phyloP scores from a whole-genome alignment of 2,113 vertebrate species.

The Pseudorhombus dupliciocellatus region DNA sequence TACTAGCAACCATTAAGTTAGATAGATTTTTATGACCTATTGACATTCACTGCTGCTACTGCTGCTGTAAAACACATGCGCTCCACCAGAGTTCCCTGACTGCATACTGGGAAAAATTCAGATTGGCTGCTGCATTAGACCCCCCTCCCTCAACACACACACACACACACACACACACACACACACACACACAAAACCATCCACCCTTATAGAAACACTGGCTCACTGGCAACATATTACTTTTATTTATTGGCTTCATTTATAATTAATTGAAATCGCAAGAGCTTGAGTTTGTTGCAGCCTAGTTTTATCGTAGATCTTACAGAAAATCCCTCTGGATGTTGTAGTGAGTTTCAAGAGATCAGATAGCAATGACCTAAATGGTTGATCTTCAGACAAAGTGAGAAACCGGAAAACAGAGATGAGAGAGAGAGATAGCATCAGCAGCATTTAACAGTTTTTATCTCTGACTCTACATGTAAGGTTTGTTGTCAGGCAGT shows the following conservation, averaged over 20 bases:
- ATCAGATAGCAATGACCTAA: conserved; percentile 55
- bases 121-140: background rate
- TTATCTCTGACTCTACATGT: conserved; percentile 18
- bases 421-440: conserved; percentile 37
- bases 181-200: too few relatives aligned
- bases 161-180: too few relatives aligned
- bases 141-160: background rate
- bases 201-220: background rate
- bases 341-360: conserved; percentile 32
- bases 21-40: conserved; percentile 1
- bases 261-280: background rate
- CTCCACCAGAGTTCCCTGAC: background rate
- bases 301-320: conserved; percentile 1
- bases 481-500: conserved; percentile 30
- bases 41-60: background rate
- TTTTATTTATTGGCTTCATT: background rate
- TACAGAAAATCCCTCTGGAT: conserved; percentile 21
- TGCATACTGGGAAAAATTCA: background rate
- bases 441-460: conserved; percentile 42
- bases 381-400: conserved; percentile 42
- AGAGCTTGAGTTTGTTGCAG: background rate
- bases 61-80: background rate
- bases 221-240: background rate
- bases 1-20: background rate
- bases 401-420: conserved; percentile 38